These are phyloP conservation scores for Myxocyprinus asiaticus DNA, from an alignment of 2,113 vertebrate genomes.

Conservation along the genomic window DNA sequence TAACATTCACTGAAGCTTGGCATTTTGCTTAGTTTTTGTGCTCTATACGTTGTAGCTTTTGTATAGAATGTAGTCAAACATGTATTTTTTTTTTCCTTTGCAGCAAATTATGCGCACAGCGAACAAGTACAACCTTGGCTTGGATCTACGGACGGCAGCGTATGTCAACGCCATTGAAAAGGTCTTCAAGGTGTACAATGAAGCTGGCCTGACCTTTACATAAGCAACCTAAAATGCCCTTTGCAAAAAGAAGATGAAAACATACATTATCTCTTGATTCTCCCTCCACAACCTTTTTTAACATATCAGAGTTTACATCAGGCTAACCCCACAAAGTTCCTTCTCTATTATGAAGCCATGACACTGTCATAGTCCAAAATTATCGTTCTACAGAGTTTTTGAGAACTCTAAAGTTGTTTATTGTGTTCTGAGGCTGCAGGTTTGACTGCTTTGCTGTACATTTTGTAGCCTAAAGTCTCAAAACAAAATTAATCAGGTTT, in stretches of 20 bases:
- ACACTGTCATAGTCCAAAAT: background rate
- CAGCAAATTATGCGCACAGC: slow-evolving; percentile 99
- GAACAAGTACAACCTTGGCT: slow-evolving; percentile 94
- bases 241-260: background rate
- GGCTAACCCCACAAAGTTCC: slow-evolving; percentile 1
- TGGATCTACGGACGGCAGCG: slow-evolving; percentile 95
- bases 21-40: background rate
- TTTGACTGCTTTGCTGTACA: slow-evolving; percentile 7
- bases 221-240: slow-evolving; percentile 67
- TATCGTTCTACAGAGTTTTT: background rate
- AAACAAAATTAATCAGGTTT: slow-evolving; percentile 35
- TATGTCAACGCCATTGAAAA: slow-evolving; percentile 99
- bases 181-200: slow-evolving; percentile 98
- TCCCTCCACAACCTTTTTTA: slow-evolving; percentile 8
- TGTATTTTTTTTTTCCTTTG: slow-evolving; percentile 41
- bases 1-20: too few species aligned
- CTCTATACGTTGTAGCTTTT: background rate
- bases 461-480: slow-evolving; percentile 23
- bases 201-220: slow-evolving; percentile 96
- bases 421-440: slow-evolving; percentile 19
- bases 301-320: slow-evolving; percentile 62
- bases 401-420: background rate
- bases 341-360: background rate
- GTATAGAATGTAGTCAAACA: background rate
- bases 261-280: background rate